Conservation (phyloP, 2,888 invertebrate species). For the Acanthoscelides obtectus region DNA sequence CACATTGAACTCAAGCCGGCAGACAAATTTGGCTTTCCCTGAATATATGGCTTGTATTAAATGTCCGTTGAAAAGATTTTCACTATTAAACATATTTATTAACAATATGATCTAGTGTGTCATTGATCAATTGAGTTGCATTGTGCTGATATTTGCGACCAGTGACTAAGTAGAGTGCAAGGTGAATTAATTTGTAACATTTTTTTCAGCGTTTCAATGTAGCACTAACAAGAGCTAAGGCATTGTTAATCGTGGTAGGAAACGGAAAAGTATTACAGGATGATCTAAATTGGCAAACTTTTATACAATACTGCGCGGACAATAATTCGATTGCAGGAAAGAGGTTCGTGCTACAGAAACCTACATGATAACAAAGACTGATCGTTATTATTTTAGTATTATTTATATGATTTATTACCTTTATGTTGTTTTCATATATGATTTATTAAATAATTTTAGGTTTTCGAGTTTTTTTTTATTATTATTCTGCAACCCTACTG, state of each 20-base stretch:
- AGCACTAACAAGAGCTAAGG: slow-evolving; percentile 64
- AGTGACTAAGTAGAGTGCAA: too few species aligned
- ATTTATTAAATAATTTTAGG: background rate
- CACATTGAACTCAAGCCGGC: too few species aligned
- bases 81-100: too few species aligned
- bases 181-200: too few species aligned
- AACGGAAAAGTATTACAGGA: slow-evolving; percentile 48
- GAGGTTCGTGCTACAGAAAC: slow-evolving; percentile 1
- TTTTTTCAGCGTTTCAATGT: slow-evolving; percentile 66
- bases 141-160: too few species aligned
- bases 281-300: slow-evolving; percentile 44
- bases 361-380: background rate
- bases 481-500: too few species aligned
- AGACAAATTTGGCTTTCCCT: too few species aligned
- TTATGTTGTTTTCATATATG: background rate
- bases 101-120: too few species aligned
- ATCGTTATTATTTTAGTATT: background rate
- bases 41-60: too few species aligned
- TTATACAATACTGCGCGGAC: slow-evolving; percentile 42
- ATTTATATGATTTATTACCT: background rate
- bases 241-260: slow-evolving; percentile 57
- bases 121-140: too few species aligned
- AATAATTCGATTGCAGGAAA: slow-evolving; percentile 33
- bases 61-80: too few species aligned
- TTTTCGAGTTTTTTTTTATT: too few species aligned